Evolutionary conservation across 30 jellyfish, hydroid and myxozoan species (phyloP), one percentile per base, ranked within the genome.

Genomic region (Clytia hemisphaerica): DNA sequence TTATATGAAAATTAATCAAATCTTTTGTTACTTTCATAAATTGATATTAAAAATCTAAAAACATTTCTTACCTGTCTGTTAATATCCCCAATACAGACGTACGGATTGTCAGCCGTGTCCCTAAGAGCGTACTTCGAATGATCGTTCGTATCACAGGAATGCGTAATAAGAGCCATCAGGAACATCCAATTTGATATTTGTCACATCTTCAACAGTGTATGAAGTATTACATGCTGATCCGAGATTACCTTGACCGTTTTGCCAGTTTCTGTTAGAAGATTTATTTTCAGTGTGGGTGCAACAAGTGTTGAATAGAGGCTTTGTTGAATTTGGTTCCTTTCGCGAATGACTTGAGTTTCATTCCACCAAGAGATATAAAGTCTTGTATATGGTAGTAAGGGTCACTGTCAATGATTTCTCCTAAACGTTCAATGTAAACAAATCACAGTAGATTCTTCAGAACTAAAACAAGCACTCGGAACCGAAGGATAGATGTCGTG

Each of bases 251-350:
- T 16, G 19, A 19, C 96, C 93, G 37, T 72, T 93, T 49, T 76
- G 96, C 96, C 96, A 86, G 96, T 86, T 53, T 77, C 96, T 21
- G 96, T 85, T n/a, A 86, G 75, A 45, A 86, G 45, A 53, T 67
- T 47, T 28, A 78, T 67, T 62, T 73, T 44, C 68, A 86, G 51
- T 21, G 68, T 18, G n/a, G 93, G 93, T 26, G 96, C 96, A 14
- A 86, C 96, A 21, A 86, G 70, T 28, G 60, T 83, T n/a, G 70
- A 75, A 45, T 86, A 86, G 16, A 86, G 93, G 28, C 96, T 15
- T 64, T 77, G 0, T 77, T 80, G 50, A 78, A 86, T 42, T 73
- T 47, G 30, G 71, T 73, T 60, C 71, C 53, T 40, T 86, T 86
- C 2, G 93, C 96, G 61, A 86, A 86, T 35, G 73, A 84, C 16